A percentile compares a stretch with the other conserved stretches of the same genome.
Evolutionary conservation across 2,113 vertebrate genomes (phyloP).

Genomic region (Channa maculata): DNA sequence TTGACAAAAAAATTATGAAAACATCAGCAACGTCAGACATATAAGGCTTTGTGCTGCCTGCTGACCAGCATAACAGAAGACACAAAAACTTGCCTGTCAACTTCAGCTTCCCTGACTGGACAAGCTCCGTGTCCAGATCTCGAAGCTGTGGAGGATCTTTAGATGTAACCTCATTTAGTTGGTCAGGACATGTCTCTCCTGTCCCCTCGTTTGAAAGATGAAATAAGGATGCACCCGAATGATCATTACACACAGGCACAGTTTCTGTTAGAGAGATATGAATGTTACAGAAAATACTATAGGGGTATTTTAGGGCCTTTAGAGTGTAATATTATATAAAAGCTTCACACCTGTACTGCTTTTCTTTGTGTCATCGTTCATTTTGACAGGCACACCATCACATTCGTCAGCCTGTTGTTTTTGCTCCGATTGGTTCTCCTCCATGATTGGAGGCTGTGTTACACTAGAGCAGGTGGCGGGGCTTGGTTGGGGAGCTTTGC

Average conservation of each 20-base stretch:
- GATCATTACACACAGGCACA: constrained; percentile 51
- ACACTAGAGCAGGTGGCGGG: constrained; percentile 29
- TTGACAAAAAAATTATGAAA: too few relatives aligned
- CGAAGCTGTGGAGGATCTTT: constrained; percentile 65
- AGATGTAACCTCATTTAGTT: constrained; percentile 43
- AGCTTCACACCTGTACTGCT: constrained; percentile 67
- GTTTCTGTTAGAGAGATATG: constrained; percentile 52
- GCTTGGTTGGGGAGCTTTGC: constrained; percentile 64
- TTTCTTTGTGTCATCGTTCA: constrained; percentile 25
- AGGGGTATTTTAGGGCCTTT: not conserved
- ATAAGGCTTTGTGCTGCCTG: not conserved
- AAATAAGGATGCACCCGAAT: constrained; percentile 55
- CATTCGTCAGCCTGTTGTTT: constrained; percentile 20
- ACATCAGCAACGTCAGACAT: too few relatives aligned
- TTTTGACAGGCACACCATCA: constrained; percentile 25
- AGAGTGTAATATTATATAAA: not conserved
- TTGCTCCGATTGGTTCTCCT: constrained; percentile 43
- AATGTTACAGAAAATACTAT: not conserved
- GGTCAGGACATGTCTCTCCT: constrained; percentile 39
- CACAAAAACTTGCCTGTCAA: constrained; percentile 75
- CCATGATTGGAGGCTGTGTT: constrained; percentile 45
- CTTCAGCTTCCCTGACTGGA: constrained; percentile 83
- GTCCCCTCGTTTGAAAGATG: constrained; percentile 64
- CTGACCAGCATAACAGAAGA: not conserved
- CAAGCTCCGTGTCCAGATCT: constrained; percentile 80